These are phyloP conservation scores for Mareca strepera DNA, from an alignment of 2,797 vertebrate genomes.

Conservation along the genomic window DNA sequence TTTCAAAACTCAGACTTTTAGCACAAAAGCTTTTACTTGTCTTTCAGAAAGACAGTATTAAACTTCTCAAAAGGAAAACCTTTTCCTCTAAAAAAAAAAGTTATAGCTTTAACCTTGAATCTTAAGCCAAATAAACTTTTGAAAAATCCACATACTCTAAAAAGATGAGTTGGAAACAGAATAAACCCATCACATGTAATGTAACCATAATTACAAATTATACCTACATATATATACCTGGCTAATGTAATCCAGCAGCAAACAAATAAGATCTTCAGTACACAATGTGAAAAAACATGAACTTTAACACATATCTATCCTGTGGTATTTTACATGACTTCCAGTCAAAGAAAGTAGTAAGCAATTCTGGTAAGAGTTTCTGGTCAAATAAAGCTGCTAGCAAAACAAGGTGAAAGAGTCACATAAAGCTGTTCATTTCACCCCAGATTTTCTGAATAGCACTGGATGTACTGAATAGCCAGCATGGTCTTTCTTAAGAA, in stretches of 20 bases:
- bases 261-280: neutral
- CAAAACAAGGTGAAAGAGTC: no score
- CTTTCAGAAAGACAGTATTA: neutral
- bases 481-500: no score
- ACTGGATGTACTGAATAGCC: no score
- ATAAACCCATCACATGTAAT: neutral
- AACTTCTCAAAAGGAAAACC: neutral
- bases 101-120: neutral
- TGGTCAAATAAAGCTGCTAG: no score
- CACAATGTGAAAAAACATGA: neutral
- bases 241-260: constrained; percentile 14
- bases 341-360: neutral
- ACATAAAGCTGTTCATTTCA: no score
- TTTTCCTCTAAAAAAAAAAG: neutral
- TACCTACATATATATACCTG: neutral
- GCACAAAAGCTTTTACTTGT: neutral
- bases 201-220: neutral
- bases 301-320: neutral
- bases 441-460: no score
- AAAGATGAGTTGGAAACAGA: neutral
- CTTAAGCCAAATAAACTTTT: neutral
- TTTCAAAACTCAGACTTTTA: neutral
- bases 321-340: neutral
- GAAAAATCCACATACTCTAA: neutral
- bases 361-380: neutral